Base-by-base conservation (phyloP, 2,797 vertebrate genomes). In the Diplodus sargus region DNA sequence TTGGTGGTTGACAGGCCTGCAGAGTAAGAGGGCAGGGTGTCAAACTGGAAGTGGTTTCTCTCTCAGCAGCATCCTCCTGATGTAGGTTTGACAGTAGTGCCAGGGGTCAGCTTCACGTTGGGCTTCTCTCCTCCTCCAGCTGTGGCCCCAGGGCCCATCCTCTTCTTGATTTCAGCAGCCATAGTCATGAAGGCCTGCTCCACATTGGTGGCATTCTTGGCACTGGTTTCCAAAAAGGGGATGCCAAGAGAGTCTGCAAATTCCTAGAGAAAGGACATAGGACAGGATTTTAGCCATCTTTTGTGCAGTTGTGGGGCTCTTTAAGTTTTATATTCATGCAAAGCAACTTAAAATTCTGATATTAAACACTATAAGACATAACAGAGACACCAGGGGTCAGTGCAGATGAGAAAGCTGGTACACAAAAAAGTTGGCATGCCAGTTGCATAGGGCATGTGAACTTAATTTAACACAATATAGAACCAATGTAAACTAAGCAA, bases 141-240 rank as follows among this genome's bases (percentile, higher is more conserved):
- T 77, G 98, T 98, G 61, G 98, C 98, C 90, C 98, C 98, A 4
- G 98, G 98, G 54, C 98, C 98, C 98, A 99, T 99, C 90, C 98
- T 95, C 94, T 98, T 99, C 95, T 99, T 99, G 92, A 99, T 99
- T 93, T 99, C 98, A 4, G 97, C 98, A 90, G 98, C 98, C 98
- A 99, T 99, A 75, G 98, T 99, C 97, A 99, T 99, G 95, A 99
- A 99, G 95, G 98, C 98, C 95, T 99, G 98, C 96, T 99, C 98
- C 94, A 99, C 98, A 77, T 99, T 99, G 88, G 97, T 99, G 91
- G 97, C 97, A 0, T 98, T 99, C 95, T 99, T 99, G 94, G 98
- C 98, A 68, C 98, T 99, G 85, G 98, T 99, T 97, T 99, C 98
- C 97, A 99, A 97, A 95, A 99, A 99, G 0, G 98, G 98, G 91